Evolutionary conservation across 2,888 invertebrate genomes (phyloP).

Genomic region (Brachyptera risi): DNA sequence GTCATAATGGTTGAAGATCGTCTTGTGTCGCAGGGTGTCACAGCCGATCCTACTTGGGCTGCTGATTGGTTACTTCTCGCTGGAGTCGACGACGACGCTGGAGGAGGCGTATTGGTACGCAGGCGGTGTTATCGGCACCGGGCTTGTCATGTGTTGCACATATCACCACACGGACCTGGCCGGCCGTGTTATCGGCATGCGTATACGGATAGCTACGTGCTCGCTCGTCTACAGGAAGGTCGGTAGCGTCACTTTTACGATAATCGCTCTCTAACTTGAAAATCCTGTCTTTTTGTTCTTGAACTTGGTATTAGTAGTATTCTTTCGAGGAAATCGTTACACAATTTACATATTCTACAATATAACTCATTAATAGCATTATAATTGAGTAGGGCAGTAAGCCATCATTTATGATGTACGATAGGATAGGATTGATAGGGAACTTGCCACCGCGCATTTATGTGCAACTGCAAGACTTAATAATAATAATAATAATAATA

Average conservation of each 20-base stretch:
- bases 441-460: too few species aligned
- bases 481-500: too few species aligned
- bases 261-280: slow-evolving; percentile 32
- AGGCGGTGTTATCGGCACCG: slow-evolving; percentile 53
- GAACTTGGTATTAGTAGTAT: background rate
- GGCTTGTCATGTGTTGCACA: slow-evolving; percentile 48
- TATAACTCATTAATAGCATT: too few species aligned
- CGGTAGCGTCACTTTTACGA: too few species aligned
- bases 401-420: too few species aligned
- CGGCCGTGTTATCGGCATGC: slow-evolving; percentile 67
- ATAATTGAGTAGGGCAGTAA: too few species aligned
- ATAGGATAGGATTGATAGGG: too few species aligned
- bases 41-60: slow-evolving; percentile 64
- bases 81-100: slow-evolving; percentile 48
- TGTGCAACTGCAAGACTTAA: too few species aligned
- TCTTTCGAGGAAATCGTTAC: background rate
- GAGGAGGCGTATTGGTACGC: slow-evolving; percentile 64
- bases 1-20: too few species aligned
- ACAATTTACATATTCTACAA: too few species aligned
- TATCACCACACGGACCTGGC: slow-evolving; percentile 47
- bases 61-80: slow-evolving; percentile 62
- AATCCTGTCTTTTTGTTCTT: background rate
- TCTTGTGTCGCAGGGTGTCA: slow-evolving; percentile 33
- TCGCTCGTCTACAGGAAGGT: slow-evolving; percentile 83
- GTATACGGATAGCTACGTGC: slow-evolving; percentile 70